Evolutionary conservation across 2,797 vertebrate species (phyloP).

Genomic region (Phalanger gymnotis): DNA sequence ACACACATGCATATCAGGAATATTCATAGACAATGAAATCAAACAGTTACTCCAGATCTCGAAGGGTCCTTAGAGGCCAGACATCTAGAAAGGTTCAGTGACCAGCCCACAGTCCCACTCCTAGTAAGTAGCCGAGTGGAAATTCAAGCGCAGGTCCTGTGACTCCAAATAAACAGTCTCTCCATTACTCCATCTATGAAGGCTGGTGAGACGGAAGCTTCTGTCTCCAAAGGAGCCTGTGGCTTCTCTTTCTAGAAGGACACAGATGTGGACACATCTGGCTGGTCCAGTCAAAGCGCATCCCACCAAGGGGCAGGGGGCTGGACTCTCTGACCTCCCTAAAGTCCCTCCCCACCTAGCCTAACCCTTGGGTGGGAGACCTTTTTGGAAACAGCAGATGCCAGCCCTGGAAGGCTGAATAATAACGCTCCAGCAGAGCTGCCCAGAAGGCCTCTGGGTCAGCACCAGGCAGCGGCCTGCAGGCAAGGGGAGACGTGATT

Average conservation of each 20-base stretch:
- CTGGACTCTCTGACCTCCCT: fast-evolving
- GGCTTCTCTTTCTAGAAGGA: not conserved
- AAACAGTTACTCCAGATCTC: not conserved
- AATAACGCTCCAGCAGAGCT: not conserved
- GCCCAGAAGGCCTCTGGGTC: not conserved
- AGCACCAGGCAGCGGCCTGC: not conserved
- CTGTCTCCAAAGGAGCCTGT: not conserved
- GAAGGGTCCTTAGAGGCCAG: not conserved
- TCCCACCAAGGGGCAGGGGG: not conserved
- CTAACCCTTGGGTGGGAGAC: not conserved
- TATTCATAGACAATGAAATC: not conserved
- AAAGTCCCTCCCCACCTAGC: not conserved
- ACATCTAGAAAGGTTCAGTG: not conserved
- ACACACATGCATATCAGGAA: not conserved
- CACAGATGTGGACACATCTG: not conserved
- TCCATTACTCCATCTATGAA: not conserved
- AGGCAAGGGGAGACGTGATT: not conserved
- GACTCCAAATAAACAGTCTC: not conserved
- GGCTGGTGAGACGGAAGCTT: not conserved
- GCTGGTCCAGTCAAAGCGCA: not conserved
- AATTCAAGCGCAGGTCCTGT: not conserved
- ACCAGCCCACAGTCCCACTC: not conserved
- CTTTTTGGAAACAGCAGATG: not conserved
- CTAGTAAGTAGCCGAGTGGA: not conserved
- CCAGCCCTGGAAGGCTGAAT: not conserved